These are phyloP conservation scores for Ranitomeya variabilis DNA, from an alignment of 2,113 vertebrate genomes.

Conservation along the genomic window DNA sequence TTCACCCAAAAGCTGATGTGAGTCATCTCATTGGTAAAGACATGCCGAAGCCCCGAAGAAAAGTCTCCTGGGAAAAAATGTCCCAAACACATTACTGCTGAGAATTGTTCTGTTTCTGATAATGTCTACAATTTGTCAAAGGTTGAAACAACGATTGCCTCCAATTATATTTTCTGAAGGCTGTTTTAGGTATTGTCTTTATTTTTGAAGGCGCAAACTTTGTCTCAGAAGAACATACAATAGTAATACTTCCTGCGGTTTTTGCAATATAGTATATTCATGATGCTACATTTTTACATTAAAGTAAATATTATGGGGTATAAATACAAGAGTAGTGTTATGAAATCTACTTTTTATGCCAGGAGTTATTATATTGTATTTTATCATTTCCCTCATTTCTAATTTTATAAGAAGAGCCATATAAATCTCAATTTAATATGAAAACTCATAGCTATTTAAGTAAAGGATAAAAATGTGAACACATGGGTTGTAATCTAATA, in stretches of 20 bases:
- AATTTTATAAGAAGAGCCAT: too few species aligned
- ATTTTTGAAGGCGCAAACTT: conserved; percentile 1
- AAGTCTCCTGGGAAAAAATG: conserved; percentile 31
- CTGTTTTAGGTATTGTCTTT: conserved; percentile 31
- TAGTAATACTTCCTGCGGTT: neutral
- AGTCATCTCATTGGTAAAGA: conserved; percentile 53
- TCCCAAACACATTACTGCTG: conserved; percentile 38
- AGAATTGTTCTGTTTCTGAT: conserved; percentile 49
- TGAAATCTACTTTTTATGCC: neutral
- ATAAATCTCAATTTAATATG: too few species aligned
- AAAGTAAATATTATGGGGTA: neutral
- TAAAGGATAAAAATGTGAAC: too few species aligned
- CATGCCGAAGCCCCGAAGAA: conserved; percentile 25
- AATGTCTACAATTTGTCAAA: conserved; percentile 50
- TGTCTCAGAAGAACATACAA: neutral
- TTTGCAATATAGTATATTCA: neutral
- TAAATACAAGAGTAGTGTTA: neutral
- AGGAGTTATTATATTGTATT: neutral
- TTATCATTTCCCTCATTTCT: too few species aligned
- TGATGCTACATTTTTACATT: neutral
- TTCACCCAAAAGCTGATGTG: conserved; percentile 53
- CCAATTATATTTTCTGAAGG: conserved; percentile 44
- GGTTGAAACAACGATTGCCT: conserved; percentile 39
- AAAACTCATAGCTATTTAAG: too few species aligned
- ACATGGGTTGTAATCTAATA: too few species aligned